Percentiles rank a stretch among this genome's conserved stretches.
phyloP scores from a whole-genome alignment of 2,113 vertebrate species.

The Semnornis frantzii region DNA sequence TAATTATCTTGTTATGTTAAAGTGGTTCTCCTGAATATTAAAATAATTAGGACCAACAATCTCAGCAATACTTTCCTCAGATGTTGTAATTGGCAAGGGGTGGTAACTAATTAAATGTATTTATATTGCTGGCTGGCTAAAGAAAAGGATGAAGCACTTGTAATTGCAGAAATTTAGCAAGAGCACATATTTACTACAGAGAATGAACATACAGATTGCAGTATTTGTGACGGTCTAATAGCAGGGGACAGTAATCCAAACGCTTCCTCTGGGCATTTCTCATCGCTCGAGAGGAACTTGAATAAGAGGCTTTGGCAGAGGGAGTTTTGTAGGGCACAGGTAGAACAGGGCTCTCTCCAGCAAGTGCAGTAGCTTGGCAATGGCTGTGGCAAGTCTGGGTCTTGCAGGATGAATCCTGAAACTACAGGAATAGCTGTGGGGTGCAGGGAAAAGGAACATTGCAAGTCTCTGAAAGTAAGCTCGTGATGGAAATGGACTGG shows the following conservation, averaged over 20 bases:
- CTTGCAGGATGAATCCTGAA: background rate
- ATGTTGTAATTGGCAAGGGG: conserved; percentile 72
- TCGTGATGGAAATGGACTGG: background rate
- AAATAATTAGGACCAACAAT: conserved; percentile 76
- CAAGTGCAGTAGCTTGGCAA: accelerated
- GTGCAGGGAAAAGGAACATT: accelerated
- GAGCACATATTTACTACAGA: conserved; percentile 54
- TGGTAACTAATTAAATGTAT: conserved; percentile 75
- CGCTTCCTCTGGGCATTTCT: background rate
- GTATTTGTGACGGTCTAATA: conserved; percentile 2
- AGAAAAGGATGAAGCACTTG: conserved; percentile 47
- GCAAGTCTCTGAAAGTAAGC: background rate
- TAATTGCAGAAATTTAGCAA: conserved; percentile 61
- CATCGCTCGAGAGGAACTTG: background rate
- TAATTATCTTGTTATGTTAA: conserved; percentile 74
- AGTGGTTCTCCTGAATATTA: conserved; percentile 76
- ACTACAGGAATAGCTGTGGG: accelerated
- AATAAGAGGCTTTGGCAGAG: background rate
- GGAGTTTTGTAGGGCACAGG: background rate
- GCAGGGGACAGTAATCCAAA: background rate
- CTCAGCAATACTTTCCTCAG: conserved; percentile 66
- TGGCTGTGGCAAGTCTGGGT: background rate
- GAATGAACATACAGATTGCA: conserved; percentile 39
- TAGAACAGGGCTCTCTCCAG: background rate
- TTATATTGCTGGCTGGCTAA: conserved; percentile 62